Evolutionary conservation across 2,888 invertebrate genomes (phyloP).

Genomic region (Dichetophora obliterata): DNA sequence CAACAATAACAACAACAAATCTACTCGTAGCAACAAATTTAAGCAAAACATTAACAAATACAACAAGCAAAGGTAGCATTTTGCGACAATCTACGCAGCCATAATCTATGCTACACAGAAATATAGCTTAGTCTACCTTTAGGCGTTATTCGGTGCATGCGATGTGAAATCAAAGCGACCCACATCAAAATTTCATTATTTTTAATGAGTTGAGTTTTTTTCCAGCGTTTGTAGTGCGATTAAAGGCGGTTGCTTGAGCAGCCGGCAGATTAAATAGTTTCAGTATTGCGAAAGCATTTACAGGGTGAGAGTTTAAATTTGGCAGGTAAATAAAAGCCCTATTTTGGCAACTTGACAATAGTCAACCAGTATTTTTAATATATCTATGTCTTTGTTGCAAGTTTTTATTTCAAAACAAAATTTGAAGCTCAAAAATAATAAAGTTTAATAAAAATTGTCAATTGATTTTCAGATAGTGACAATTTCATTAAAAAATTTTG

Average conservation of each 20-base stretch:
- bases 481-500: too few relatives aligned
- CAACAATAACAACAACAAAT: background rate
- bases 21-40: too few relatives aligned
- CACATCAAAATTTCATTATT: slow-evolving; percentile 42
- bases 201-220: slow-evolving; percentile 32
- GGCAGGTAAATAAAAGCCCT: background rate
- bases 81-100: slow-evolving; percentile 16
- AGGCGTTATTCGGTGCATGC: slow-evolving; percentile 46
- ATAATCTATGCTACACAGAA: slow-evolving; percentile 37
- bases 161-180: slow-evolving; percentile 46
- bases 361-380: too few relatives aligned
- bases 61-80: background rate
- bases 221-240: background rate
- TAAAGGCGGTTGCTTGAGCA: background rate
- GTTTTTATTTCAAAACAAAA: too few relatives aligned
- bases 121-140: slow-evolving; percentile 51
- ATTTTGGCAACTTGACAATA: too few relatives aligned
- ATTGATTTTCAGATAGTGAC: too few relatives aligned
- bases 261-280: background rate
- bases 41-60: background rate
- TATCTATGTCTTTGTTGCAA: too few relatives aligned
- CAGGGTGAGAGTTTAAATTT: background rate
- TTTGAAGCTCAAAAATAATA: too few relatives aligned
- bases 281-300: background rate
- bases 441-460: too few relatives aligned